Evolutionary conservation across 2,888 invertebrate genomes (phyloP).

Genomic region (Acanthacorydalis orientalis): DNA sequence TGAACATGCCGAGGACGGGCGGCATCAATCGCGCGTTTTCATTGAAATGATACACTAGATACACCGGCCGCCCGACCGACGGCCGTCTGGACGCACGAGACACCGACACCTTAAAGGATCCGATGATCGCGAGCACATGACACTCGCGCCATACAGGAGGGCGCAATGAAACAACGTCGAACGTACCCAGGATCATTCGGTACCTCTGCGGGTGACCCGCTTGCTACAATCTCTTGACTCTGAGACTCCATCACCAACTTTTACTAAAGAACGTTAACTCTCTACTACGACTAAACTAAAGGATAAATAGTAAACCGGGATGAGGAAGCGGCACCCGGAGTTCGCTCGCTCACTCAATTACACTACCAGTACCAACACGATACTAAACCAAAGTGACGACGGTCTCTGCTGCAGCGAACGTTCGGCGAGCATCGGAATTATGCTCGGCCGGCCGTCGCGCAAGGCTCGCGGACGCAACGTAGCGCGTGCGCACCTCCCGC

Average conservation of each 20-base stretch:
- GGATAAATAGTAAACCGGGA: slow-evolving; percentile 27
- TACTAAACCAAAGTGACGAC: slow-evolving; percentile 35
- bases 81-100: too few species aligned
- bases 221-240: slow-evolving; percentile 57
- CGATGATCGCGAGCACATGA: neutral
- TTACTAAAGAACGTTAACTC: slow-evolving; percentile 1
- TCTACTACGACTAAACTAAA: slow-evolving; percentile 31
- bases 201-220: slow-evolving; percentile 75
- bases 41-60: too few species aligned
- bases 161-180: slow-evolving; percentile 8
- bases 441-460: slow-evolving; percentile 26
- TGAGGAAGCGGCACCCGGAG: slow-evolving; percentile 43
- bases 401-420: slow-evolving; percentile 15
- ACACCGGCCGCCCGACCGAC: too few species aligned
- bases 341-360: slow-evolving; percentile 34
- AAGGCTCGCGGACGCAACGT: slow-evolving; percentile 19
- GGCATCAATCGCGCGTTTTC: neutral
- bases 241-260: slow-evolving; percentile 48
- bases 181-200: slow-evolving; percentile 88
- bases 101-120: neutral
- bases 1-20: neutral
- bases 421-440: slow-evolving; percentile 17
- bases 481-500: slow-evolving; percentile 19
- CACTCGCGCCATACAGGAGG: slow-evolving; percentile 3
- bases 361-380: slow-evolving; percentile 45